These are phyloP conservation scores for Eupithecia inturbata DNA, from an alignment of 2,888 invertebrate species.

Conservation along the genomic window DNA sequence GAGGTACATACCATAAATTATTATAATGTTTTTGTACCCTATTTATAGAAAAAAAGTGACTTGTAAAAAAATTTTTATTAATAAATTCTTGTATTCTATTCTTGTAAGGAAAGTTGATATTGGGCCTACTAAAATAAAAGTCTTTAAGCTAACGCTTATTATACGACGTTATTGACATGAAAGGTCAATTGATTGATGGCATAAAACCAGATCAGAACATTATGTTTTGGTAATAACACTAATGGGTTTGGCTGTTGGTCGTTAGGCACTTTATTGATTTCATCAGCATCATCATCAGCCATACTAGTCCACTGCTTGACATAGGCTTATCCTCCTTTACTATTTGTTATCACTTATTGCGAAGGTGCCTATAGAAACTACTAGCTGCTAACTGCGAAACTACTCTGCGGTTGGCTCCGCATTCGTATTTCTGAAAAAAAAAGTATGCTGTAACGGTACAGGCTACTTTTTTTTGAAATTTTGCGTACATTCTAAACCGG, in stretches of 20 bases:
- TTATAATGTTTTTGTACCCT: no score
- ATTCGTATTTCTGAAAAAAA: not conserved
- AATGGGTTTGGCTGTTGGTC: conserved; percentile 3
- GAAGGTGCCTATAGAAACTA: not conserved
- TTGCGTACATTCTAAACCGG: no score
- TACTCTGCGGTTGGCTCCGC: not conserved
- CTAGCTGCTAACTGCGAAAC: no score
- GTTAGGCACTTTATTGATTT: not conserved
- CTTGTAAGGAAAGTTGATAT: not conserved
- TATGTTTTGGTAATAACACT: conserved; percentile 6
- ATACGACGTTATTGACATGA: conserved; percentile 7
- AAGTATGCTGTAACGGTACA: no score
- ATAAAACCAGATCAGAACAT: conserved; percentile 1
- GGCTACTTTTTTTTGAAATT: no score
- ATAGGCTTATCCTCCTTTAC: not conserved
- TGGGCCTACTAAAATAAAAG: not conserved
- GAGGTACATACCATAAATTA: no score
- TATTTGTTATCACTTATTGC: not conserved
- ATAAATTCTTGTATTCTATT: no score
- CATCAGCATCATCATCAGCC: not conserved
- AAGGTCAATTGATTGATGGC: conserved; percentile 11
- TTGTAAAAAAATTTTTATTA: no score
- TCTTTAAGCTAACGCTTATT: not conserved
- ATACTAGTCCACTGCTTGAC: not conserved
- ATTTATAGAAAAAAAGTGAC: no score